Base-by-base conservation (phyloP, 2,797 vertebrate genomes). In the Glossophaga mutica region DNA sequence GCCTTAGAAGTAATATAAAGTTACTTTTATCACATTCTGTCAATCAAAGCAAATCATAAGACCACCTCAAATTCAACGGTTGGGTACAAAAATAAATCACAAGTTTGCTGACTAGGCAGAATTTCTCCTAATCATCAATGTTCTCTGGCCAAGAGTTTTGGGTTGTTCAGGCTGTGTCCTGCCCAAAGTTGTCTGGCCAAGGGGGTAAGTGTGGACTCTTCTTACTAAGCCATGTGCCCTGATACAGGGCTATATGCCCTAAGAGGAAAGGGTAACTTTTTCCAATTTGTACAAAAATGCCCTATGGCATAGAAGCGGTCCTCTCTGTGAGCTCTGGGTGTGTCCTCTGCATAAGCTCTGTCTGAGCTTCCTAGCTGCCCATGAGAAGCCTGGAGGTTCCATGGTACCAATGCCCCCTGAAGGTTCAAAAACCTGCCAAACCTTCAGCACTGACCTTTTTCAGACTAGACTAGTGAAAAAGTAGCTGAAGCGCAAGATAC, bases 31-130 rank as follows among this genome's bases (percentile, higher is more conserved):
- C 65, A 96, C 26, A 89, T 68, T 83, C 37, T 82, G 22, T 71
- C 46, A 57, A 68, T 73, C 76, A 93, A 78, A 76, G 14, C 5
- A 96, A 96, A 91, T 83, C 55, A 86, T n/a, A 87, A 93, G 12
- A 70, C 7, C 4, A 59, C 11, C 44, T 50, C 37, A 94, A 39
- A 89, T 59, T 90, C 42, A 81, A 82, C 78, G 34, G 2, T 50
- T 11, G 8, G 37, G 24, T 19, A 39, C 10, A 78, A 37, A 74
- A 74, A 77, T 42, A 57, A 81, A 24, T 29, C 10, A 81, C 8
- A 44, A 22, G 0, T n/a, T 78, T 3, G 46, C 37, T 59, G 0
- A 11, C 6, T 7, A 34, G 26, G 29, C 32, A 73, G 21, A 67
- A 87, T 76, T 42, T 90, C 48, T 89, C 37, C 32, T 73, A 57